Base-by-base conservation (phyloP, 2,113 vertebrate species). In the Saiga tatarica region DNA sequence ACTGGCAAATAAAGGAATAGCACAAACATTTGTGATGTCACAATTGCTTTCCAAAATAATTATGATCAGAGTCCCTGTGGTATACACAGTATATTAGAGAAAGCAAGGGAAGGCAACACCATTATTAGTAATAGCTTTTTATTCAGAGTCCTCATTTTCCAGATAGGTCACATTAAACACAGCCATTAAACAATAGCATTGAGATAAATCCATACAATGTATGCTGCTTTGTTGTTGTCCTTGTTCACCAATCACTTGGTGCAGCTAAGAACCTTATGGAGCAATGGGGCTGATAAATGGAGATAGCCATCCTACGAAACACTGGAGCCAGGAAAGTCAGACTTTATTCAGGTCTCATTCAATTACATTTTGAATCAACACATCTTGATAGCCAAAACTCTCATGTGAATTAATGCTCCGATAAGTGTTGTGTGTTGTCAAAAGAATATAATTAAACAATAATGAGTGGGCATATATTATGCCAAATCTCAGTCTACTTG, bases 91-190 rank as follows among this genome's bases (percentile, higher is more conserved):
- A 98, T 97, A 98, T 98, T 98, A 99, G 99, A 98, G 98, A 99
- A 99, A 97, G 98, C 97, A 98, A 99, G 97, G 98, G 98, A 98
- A 99, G 98, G 98, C 98, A 98, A 98, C 98, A 96, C 98, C 97
- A 97, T 98, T 99, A 99, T 99, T 99, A 99, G 99, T 99, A 99
- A 99, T 98, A 98, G 98, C 97, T 99, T 99, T 99, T 99, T 99
- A 99, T 99, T 99, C 98, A 98, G 99, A 99, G 99, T 99, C 99
- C 99, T 99, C 98, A 99, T 99, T 99, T 99, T 99, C 98, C 99
- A 99, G 99, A 99, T 99, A 99, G 99, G 99, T 99, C 99, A 99
- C 99, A 99, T 99, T 99, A 99, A 99, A 99, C 99, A 99, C 99
- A 99, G 99, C 99, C 98, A 99, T 99, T 99, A 99, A 99, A 99